Base-by-base conservation (phyloP, 2,113 vertebrate species). In the Hylia prasina region DNA sequence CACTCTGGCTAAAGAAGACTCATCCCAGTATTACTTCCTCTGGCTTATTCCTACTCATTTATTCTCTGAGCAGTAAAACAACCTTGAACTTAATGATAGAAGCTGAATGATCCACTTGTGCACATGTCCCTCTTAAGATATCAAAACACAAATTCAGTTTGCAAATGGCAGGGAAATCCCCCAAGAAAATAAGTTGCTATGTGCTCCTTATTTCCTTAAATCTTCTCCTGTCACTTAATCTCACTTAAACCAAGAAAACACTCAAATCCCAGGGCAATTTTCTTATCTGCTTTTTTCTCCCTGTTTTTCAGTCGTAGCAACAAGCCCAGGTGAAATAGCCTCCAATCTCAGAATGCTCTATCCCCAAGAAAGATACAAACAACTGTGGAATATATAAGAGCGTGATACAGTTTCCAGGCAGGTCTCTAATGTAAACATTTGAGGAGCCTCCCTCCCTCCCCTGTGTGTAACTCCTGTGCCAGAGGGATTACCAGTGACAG, bases 1-100 rank as follows among this genome's bases (percentile, higher is more conserved):
- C 68, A 93, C 71, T 92, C 86, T 68, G 56, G 83, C 56, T 92
- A 71, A 96, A 92, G 68, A 92, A 86, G 72, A 44, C 83, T 84
- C 44, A 90, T 50, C n/a, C 44, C 28, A 9, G 47, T n/a, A 76
- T 85, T 82, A 60, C 21, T 51, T 70, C 54, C 64, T 76, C 50
- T 82, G 75, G 31, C 57, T 87, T 90, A 80, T 23, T 57, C 64
- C 68, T 68, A 69, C 51, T 73, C 35, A 70, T 86, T 83, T 68
- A 51, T 51, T 58, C 86, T 90, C 68, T 63, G 69, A 66, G 71
- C 72, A 92, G 30, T 40, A 31, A 60, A 28, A 78, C 56, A 87
- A 80, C 50, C 35, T 82, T 54, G 37, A 63, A 51, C 23, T 73
- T 66, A 44, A 50, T 24, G 23, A 35, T 45, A 90, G 71, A 61